Evolutionary conservation across 2,113 vertebrate genomes (phyloP).

Genomic region (Sorex fumeus): DNA sequence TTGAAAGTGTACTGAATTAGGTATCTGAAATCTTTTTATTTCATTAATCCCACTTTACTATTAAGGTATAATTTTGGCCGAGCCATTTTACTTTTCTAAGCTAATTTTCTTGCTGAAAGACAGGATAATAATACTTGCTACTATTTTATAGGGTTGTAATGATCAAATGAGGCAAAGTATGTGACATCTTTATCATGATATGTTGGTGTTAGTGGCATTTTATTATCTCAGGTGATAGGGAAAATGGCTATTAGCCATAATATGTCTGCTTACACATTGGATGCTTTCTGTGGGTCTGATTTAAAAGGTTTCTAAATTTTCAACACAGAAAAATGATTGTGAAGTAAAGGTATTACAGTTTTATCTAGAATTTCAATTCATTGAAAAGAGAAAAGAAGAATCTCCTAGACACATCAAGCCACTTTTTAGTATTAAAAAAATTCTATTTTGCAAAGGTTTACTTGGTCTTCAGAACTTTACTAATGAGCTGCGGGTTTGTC

Average conservation of each 20-base stretch:
- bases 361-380: neutral
- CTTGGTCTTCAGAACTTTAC: slow-evolving; percentile 10
- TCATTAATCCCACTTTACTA: slow-evolving; percentile 27
- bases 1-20: slow-evolving; percentile 36
- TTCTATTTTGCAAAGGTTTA: slow-evolving; percentile 23
- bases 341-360: slow-evolving; percentile 19
- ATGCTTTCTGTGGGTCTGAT: neutral
- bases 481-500: slow-evolving; percentile 34
- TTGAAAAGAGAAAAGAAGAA: slow-evolving; percentile 32
- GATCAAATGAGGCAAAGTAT: slow-evolving; percentile 27
- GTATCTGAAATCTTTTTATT: slow-evolving; percentile 21
- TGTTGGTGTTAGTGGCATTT: slow-evolving; percentile 20
- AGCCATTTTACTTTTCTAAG: neutral
- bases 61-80: slow-evolving; percentile 42
- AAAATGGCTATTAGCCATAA: slow-evolving; percentile 50
- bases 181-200: slow-evolving; percentile 14
- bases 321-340: neutral
- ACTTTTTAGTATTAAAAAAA: slow-evolving; percentile 52
- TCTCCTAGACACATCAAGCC: slow-evolving; percentile 13
- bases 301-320: slow-evolving; percentile 26
- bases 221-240: neutral
- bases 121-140: neutral
- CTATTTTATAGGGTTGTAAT: slow-evolving; percentile 16
- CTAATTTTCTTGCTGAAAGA: slow-evolving; percentile 55
- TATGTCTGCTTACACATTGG: neutral